Evolutionary conservation across 2,113 vertebrate genomes (phyloP).

Genomic region (Alligator sinensis): DNA sequence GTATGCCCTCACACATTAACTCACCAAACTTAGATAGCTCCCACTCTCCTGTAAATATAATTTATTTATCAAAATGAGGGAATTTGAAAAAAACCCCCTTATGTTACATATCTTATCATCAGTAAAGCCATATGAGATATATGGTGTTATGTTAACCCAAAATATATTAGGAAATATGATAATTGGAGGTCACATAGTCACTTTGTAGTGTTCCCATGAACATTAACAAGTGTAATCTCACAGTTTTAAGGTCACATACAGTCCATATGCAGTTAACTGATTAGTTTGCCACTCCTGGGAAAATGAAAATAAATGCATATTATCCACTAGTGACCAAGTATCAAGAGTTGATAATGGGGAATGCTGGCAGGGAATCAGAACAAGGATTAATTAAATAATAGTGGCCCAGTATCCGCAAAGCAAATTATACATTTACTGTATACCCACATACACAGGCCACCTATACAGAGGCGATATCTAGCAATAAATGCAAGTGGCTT

Average conservation of each 20-base stretch:
- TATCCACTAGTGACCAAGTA: no score
- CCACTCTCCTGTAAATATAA: not conserved
- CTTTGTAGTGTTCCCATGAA: not conserved
- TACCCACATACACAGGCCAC: not conserved
- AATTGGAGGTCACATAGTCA: not conserved
- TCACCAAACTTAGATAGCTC: not conserved
- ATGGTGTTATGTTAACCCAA: not conserved
- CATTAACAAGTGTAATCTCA: not conserved
- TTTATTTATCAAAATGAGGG: not conserved
- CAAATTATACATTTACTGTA: not conserved
- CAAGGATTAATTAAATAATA: no score
- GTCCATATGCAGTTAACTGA: not conserved
- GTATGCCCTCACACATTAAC: not conserved
- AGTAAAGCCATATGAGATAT: not conserved
- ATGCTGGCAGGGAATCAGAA: no score
- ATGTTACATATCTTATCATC: not conserved
- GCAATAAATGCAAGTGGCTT: not conserved
- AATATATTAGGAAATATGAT: not conserved
- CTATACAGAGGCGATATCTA: not conserved
- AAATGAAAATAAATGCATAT: no score
- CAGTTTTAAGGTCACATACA: not conserved
- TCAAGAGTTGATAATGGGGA: no score
- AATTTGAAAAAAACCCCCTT: not conserved
- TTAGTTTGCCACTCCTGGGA: no score
- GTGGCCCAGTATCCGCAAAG: no score